A percentile compares a stretch with the other conserved stretches of the same genome.
Evolutionary conservation across 2,797 vertebrate species (phyloP).

Genomic region (Babyrousa celebensis): DNA sequence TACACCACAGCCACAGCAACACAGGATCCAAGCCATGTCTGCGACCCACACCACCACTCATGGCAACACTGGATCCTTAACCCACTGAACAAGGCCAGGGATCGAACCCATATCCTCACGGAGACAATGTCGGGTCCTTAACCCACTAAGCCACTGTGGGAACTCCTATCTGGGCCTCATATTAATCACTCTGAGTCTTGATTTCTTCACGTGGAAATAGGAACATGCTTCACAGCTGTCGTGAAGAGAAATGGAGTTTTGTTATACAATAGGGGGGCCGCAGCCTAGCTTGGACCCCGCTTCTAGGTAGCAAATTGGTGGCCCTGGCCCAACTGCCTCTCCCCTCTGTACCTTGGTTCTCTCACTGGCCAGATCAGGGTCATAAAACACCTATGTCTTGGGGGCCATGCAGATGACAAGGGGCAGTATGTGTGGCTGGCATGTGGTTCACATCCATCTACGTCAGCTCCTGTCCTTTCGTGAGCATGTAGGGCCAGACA

Average conservation of each 20-base stretch:
- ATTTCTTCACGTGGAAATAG: not conserved
- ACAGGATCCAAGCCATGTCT: too few species aligned
- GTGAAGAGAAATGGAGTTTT: not conserved
- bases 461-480: accelerated
- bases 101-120: too few species aligned
- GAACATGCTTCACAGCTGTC: accelerated
- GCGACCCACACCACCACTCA: too few species aligned
- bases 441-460: accelerated
- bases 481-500: accelerated
- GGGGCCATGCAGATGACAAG: not conserved
- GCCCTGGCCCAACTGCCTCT: accelerated
- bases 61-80: too few species aligned
- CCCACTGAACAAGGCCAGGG: too few species aligned
- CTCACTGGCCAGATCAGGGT: not conserved
- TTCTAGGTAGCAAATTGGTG: not conserved
- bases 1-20: too few species aligned
- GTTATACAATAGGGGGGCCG: accelerated
- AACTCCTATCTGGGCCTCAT: too few species aligned
- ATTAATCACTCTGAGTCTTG: accelerated
- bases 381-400: too few species aligned
- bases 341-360: not conserved
- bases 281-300: accelerated
- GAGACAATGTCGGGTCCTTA: too few species aligned
- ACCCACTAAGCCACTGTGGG: too few species aligned
- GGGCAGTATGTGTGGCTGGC: accelerated